phyloP scores from a whole-genome alignment of 2,888 invertebrate genomes.

The Epinotia brunnichana region DNA sequence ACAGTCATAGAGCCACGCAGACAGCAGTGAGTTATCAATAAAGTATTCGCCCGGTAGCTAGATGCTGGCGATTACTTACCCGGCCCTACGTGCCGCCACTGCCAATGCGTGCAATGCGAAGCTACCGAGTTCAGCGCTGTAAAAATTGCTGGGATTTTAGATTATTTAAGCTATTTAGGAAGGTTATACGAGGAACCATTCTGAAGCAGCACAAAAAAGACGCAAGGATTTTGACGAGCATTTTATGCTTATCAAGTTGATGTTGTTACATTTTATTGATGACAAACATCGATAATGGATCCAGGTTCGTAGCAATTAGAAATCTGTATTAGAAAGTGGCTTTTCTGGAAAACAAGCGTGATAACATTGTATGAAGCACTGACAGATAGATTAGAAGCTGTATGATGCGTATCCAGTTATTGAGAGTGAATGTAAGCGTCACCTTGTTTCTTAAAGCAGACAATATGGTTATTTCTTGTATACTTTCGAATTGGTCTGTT shows the following conservation, averaged over 20 bases:
- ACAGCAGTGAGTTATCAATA: slow-evolving; percentile 42
- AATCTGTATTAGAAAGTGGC: no score
- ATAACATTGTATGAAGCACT: no score
- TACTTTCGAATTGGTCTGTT: neutral
- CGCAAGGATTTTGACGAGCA: neutral
- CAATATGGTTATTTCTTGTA: neutral
- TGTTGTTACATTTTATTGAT: no score
- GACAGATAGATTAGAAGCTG: no score
- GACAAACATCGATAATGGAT: no score
- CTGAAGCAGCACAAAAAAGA: neutral
- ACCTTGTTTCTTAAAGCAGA: neutral
- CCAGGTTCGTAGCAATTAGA: no score
- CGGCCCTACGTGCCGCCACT: slow-evolving; percentile 42
- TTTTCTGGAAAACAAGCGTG: no score
- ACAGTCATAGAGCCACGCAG: slow-evolving; percentile 17
- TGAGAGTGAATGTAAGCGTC: neutral
- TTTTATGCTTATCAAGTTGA: neutral
- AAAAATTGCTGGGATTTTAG: slow-evolving; percentile 26
- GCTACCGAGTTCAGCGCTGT: slow-evolving; percentile 14
- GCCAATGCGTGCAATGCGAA: slow-evolving; percentile 20
- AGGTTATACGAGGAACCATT: neutral
- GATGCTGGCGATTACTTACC: slow-evolving; percentile 44
- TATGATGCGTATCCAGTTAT: neutral
- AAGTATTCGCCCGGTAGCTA: slow-evolving; percentile 44
- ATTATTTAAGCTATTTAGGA: slow-evolving; percentile 20